Evolutionary conservation across 2,113 vertebrate species (phyloP), one percentile per base, ranked within the genome.

Genomic region (Hippopotamus amphibius): DNA sequence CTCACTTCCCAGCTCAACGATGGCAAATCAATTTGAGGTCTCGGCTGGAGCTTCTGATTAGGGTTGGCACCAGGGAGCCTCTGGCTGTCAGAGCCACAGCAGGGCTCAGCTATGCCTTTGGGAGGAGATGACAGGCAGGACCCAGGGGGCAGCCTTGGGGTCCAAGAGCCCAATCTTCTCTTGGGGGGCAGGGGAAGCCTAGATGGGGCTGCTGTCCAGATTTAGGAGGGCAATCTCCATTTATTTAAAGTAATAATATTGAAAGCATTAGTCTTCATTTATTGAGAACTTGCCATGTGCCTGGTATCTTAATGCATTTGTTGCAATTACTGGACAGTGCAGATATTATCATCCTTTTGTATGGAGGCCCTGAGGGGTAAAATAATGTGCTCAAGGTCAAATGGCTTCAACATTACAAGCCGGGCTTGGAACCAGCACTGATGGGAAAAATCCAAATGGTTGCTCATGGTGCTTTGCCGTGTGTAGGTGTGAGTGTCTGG

Each of bases 11-110:
- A 93, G 92, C 76, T 98, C 96, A 98, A 96, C 2, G 95, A 97
- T 96, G 98, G 98, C 96, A 97, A 95, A 98, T 98, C 89, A 93
- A 83, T 96, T 6, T 24, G 88, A 96, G 89, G 87, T 93, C 96
- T 97, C 72, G 5, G 90, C 86, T 90, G 92, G 91, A 97, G 89
- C 72, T 83, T 68, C 61, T 96, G 96, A 96, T 97, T 86, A 97
- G 88, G 65, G 88, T 79, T 94, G 90, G 91, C 91, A 85, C 90
- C 66, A 71, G 96, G 93, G 94, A 89, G 96, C 65, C 93, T 80
- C 50, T 46, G 85, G 61, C 43, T 74, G 68, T 88, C 4, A 4
- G 93, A 94, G 85, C 68, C 90, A 55, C n/a, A 2, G 43, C 43
- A 53, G 43, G 82, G 53, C 82, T 93, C 12, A 3, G 53, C 24